These are phyloP conservation scores for Melipona quadrifasciata DNA, from an alignment of 1,140 invertebrate species.

Conservation along the genomic window DNA sequence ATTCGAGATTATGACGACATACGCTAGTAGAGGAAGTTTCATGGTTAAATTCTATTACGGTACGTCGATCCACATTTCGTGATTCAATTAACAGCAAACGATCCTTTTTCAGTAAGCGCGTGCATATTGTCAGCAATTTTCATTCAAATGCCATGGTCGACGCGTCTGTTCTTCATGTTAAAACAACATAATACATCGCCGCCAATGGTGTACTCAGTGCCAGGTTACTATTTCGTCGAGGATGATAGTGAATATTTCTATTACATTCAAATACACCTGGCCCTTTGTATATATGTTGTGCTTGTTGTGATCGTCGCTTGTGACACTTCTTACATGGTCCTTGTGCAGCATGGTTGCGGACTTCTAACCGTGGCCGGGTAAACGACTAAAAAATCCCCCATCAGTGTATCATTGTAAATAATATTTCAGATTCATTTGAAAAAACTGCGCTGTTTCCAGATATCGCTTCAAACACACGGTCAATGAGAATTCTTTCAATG, in stretches of 20 bases:
- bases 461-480: conserved; percentile 9
- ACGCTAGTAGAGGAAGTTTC: background rate
- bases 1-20: background rate
- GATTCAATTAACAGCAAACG: background rate
- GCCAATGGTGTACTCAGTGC: too few species aligned
- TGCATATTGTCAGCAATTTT: background rate
- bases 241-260: background rate
- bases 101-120: background rate
- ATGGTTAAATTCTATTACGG: background rate
- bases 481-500: too few species aligned
- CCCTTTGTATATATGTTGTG: background rate
- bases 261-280: background rate
- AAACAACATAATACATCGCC: background rate
- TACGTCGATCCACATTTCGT: background rate
- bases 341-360: conserved; percentile 12
- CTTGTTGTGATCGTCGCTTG: background rate
- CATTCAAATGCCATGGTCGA: background rate
- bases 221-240: background rate
- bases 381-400: background rate
- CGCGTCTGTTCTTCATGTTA: background rate
- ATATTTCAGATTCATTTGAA: background rate
- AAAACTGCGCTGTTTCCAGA: background rate
- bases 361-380: background rate
- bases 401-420: too few species aligned
- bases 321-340: background rate